Evolutionary conservation across 2,888 invertebrate species (phyloP), one percentile per base, ranked within the genome.

Genomic region (Papilio protenor): DNA sequence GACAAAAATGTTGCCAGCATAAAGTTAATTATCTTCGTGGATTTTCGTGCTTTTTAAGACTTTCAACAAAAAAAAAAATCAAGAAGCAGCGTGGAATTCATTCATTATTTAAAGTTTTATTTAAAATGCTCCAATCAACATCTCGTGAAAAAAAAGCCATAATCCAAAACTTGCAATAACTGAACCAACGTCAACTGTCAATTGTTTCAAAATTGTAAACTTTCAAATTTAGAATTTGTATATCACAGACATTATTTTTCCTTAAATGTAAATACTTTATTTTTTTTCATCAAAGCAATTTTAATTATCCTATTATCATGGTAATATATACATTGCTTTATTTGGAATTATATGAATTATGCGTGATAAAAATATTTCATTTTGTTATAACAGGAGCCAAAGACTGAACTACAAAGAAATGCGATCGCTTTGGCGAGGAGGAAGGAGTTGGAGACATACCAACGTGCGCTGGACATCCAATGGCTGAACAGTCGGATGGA

Each of bases 401-500:
- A 90, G 81, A 92, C 85, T 0, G 94, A 94, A 81, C 84, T 94
- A 3, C 89, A 92, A 77, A 84, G 81, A 27, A 94, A 92, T 87
- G 91, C 89, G 0, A 79, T 91, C 14, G 79, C 81, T 0, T 81
- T 81, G n/a, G 88, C 85, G 1, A 89, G 92, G 18, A 86, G 86
- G 1, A 85, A 86, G 59, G 93, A 93, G 81, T 77, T 91, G 84
- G 89, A 90, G 66, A 81, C 81, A 0, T 92, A 81, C 80, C 94
- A 93, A 82, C 86, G 91, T 27, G 91, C 91, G 0, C 78, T 91
- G 79, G 93, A 94, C 78, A 86, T 91, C 40, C 90, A 93, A 84
- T 93, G 93, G 94, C 82, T 94, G 52, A 90, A 94, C 85, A 92
- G 86, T 76, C 91, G 94, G 0, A 93, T 93, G 93, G 92, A 91